Evolutionary conservation across 2,888 invertebrate genomes (phyloP), one percentile per base, ranked within the genome.

Genomic region (Synanthedon tipuliformis): DNA sequence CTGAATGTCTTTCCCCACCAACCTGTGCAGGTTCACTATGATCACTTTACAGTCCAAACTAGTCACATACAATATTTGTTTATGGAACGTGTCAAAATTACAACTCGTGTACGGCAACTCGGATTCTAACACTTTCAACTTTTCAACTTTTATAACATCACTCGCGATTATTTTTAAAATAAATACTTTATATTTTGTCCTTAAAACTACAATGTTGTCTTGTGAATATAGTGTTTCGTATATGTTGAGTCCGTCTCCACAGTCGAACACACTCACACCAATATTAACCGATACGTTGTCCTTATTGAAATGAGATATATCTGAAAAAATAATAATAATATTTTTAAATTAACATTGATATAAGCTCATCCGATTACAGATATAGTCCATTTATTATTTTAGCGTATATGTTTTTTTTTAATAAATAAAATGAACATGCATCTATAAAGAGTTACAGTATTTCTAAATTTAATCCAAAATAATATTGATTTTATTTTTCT

Each of bases 1-100:
- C 48, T 75, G 71, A 13, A 81, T 64, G 56, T 61, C 80, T 53
- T 71, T 68, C 2, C 72, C 72, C 1, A 71, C 71, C 66, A 86
- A 65, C 59, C 81, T 72, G 23, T 83, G 82, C 55, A 84, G 57
- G 59, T 86, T 87, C 0, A 86, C 70, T 53, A 87, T 81, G 16
- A 67, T 76, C 40, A 85, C 58, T 51, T 68, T 75, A 50, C 66
- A 69, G 53, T 81, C 78, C 50, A 81, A 59, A 50, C 71, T 71
- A 27, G 76, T 81, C 2, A 76, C 66, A 62, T 83, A 84, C 41
- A 84, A 61, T 49, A 88, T 81, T 56, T 80, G 79, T 55, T 73
- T 79, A 56, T 82, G 81, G 56, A 69, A 67, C 50, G 68, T 71
- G 58, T 88, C 87, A 64, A 86, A 83, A 7, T 75, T 70, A 57